Percentiles rank a stretch among this genome's conserved stretches.
These are phyloP conservation scores for Stylophora pistillata DNA, from an alignment of 64 coral and sea anemone species.

Conservation along the genomic window DNA sequence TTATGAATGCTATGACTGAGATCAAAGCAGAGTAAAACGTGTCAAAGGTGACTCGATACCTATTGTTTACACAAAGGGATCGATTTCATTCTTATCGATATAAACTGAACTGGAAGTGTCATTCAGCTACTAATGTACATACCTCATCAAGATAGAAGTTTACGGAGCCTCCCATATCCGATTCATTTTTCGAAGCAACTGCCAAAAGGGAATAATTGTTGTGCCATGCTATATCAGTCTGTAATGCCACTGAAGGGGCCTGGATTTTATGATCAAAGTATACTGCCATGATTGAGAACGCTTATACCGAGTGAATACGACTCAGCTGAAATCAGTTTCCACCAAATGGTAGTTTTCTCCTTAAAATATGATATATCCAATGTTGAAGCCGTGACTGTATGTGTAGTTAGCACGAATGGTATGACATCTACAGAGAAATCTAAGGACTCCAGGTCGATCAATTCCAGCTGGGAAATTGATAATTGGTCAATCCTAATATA, in stretches of 20 bases:
- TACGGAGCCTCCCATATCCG: conserved; percentile 78
- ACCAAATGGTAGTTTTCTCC: not conserved
- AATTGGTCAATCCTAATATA: not conserved
- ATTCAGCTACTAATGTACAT: not conserved
- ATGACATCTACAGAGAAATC: conserved; percentile 2
- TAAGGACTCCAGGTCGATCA: not conserved
- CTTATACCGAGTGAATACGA: not conserved
- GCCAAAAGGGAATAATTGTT: conserved; percentile 78
- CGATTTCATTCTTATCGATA: not conserved
- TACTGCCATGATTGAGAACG: conserved; percentile 66
- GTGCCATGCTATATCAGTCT: conserved; percentile 90
- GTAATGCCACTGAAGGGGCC: conserved; percentile 75
- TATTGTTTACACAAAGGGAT: not conserved
- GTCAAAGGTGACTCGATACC: not conserved
- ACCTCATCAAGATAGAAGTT: conserved; percentile 94
- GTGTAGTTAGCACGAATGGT: not conserved
- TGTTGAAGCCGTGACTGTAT: not conserved
- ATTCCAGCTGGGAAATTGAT: not conserved
- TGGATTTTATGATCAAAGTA: conserved; percentile 97
- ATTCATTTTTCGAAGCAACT: conserved; percentile 89
- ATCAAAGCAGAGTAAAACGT: too few relatives aligned
- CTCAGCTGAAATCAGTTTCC: not conserved
- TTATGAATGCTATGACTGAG: too few relatives aligned
- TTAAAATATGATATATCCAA: not conserved
- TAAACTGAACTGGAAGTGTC: not conserved